Evolutionary conservation across 2,888 invertebrate species (phyloP), one percentile per base, ranked within the genome.

Genomic region (Autographa pulchrina): DNA sequence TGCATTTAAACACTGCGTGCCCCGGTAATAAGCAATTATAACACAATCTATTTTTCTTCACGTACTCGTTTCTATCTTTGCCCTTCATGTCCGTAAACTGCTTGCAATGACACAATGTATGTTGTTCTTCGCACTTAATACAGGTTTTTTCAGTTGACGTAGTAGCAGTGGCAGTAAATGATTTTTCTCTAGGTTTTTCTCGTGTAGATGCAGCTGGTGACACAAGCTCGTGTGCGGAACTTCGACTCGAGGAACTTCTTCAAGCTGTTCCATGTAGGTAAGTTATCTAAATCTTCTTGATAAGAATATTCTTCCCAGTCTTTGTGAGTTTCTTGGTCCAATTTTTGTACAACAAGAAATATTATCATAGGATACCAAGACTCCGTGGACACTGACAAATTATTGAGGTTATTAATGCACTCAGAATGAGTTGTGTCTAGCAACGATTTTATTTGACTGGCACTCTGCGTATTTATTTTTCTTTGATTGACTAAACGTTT

Each of bases 51-150:
- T 68, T 62, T 9, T 58, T 68, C 6, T 68, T 68, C 25, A 56
- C 61, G 41, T 62, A 68, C 32, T 58, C 62, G 6, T 13, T 32
- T 32, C 32, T 32, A 41, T 41, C 63, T 48, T 16, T 68, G 63
- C 31, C 63, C 54, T 7, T 68, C 67, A 38, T 67, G 32, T 63
- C 60, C 14, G 38, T 59, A 38, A 71, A 74, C 8, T 73, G 63
- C 35, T 74, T 70, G 20, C 70, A 74, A 38, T 48, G 65, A 35
- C 59, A 64, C 32, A 16, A 73, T 69, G 20, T 66, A 63, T 32
- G 32, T 32, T 32, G 32, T 32, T 32, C 32, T 32, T 32, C 7
- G 32, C n/a, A 32, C 32, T 32, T 32, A 32, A 32, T 7, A 32
- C 32, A 32, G 5, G 32, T 32, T 32, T 32, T 32, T 32, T 32